Conservation (phyloP, 2,797 vertebrate species). For the Delichon dasypus region DNA sequence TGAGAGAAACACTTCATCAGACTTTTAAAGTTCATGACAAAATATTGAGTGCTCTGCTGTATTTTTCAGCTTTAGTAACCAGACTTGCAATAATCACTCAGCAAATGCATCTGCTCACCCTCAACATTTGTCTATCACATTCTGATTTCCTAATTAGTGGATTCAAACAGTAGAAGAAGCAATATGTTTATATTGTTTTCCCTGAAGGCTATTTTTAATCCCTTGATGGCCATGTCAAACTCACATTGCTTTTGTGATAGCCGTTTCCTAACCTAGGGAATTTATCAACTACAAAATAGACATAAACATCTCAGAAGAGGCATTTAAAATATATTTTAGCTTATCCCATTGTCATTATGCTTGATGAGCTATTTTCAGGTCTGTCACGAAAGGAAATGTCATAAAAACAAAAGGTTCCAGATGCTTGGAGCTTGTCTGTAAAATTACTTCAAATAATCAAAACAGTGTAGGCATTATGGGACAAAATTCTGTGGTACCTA, state of each 20-base stretch:
- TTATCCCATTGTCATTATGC: neutral
- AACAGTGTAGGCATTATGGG: neutral
- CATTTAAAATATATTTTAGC: neutral
- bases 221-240: neutral
- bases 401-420: conserved; percentile 5
- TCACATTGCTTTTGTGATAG: neutral
- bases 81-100: neutral
- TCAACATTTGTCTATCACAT: conserved; percentile 9
- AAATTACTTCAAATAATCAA: neutral
- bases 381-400: neutral
- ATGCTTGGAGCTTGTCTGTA: neutral
- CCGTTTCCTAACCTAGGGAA: conserved; percentile 3
- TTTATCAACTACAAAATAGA: conserved; percentile 32
- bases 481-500: neutral
- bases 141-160: conserved; percentile 34
- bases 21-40: neutral
- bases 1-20: neutral
- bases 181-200: neutral
- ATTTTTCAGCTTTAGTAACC: neutral
- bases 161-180: neutral
- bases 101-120: neutral
- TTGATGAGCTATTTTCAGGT: conserved; percentile 29
- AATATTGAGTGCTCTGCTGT: neutral
- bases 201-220: neutral
- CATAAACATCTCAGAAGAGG: neutral